A percentile compares a stretch with the other conserved stretches of the same genome.
Conservation (phyloP, 2,888 invertebrate species). For the Nyleta sp. region DNA sequence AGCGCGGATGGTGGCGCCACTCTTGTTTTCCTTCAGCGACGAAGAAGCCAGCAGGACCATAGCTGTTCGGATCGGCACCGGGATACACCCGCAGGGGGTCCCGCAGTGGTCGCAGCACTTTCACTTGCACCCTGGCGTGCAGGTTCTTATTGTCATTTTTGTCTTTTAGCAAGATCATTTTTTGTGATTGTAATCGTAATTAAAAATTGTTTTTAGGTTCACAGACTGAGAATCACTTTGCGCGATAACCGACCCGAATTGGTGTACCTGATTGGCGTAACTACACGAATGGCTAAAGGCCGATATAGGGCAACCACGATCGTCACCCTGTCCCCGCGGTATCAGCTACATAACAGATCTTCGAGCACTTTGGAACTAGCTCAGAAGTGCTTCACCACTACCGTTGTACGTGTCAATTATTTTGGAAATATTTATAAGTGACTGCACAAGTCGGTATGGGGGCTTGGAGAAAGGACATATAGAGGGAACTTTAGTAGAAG, state of each 20-base stretch:
- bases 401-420: constrained; percentile 87
- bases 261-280: constrained; percentile 94
- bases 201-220: constrained; percentile 74
- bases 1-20: constrained; percentile 95
- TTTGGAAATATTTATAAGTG: too few species aligned
- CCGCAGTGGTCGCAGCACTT: constrained; percentile 94
- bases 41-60: constrained; percentile 92
- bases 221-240: constrained; percentile 85
- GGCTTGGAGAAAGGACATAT: too few species aligned
- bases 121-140: constrained; percentile 91
- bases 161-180: too few species aligned
- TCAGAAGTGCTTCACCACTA: constrained; percentile 92
- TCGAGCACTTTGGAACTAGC: constrained; percentile 91
- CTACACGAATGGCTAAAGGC: constrained; percentile 93
- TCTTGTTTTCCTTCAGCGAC: constrained; percentile 97
- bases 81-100: constrained; percentile 84
- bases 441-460: too few species aligned
- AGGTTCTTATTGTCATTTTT: constrained; percentile 81
- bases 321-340: constrained; percentile 96
- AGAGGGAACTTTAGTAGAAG: too few species aligned
- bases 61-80: constrained; percentile 90
- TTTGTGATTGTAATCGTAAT: too few species aligned
- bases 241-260: constrained; percentile 87
- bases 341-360: constrained; percentile 95
- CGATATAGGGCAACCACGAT: constrained; percentile 95